Evolutionary conservation across 2,113 vertebrate genomes (phyloP).

Genomic region (Sceloporus undulatus): DNA sequence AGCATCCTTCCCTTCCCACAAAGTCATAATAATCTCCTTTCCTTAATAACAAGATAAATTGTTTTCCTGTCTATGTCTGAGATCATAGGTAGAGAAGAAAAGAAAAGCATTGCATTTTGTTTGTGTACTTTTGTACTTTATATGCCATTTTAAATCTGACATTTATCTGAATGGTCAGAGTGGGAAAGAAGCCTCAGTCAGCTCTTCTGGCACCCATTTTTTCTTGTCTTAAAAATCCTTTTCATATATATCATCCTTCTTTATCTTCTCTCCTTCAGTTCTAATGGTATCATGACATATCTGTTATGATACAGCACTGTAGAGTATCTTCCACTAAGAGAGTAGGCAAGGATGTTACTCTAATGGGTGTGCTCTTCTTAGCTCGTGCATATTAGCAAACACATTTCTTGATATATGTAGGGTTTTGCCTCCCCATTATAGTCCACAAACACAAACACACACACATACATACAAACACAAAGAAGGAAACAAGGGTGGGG

Average conservation of each 20-base stretch:
- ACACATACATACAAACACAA: not conserved
- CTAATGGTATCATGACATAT: conserved; percentile 41
- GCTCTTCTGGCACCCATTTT: conserved; percentile 35
- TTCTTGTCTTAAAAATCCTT: conserved; percentile 44
- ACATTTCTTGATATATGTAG: conserved; percentile 41
- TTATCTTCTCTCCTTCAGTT: conserved; percentile 46
- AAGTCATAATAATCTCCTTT: conserved; percentile 47
- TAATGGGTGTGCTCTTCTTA: conserved; percentile 45
- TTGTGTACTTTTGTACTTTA: conserved; percentile 31
- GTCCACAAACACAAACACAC: conserved; percentile 3
- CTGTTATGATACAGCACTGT: conserved; percentile 50
- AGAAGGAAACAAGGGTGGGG: conserved; percentile 7
- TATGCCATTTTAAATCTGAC: conserved; percentile 57
- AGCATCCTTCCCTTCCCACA: conserved; percentile 24
- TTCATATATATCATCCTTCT: conserved; percentile 47
- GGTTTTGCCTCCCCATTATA: not conserved
- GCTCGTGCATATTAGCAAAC: not conserved
- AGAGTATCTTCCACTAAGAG: conserved; percentile 25
- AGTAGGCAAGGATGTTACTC: conserved; percentile 39
- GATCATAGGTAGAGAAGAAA: conserved; percentile 22
- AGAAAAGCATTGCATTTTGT: conserved; percentile 20
- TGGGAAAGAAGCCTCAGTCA: conserved; percentile 42
- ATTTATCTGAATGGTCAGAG: conserved; percentile 54
- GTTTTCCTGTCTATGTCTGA: conserved; percentile 40
- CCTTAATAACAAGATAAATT: conserved; percentile 52